phyloP scores from a whole-genome alignment of 2,888 invertebrate genomes.

The Heteromyza rotundicornis region DNA sequence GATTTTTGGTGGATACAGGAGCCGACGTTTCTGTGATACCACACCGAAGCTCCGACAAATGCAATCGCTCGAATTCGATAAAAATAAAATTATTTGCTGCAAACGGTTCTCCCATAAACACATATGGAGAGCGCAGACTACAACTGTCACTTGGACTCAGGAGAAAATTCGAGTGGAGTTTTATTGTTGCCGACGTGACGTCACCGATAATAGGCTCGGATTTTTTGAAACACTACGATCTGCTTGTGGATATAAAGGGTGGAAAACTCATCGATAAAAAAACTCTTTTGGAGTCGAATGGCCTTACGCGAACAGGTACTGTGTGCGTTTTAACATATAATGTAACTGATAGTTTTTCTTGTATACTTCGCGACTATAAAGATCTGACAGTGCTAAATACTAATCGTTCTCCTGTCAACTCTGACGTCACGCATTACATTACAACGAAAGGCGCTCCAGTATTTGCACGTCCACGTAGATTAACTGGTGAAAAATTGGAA shows the following conservation, averaged over 20 bases:
- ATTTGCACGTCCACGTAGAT: constrained; percentile 15
- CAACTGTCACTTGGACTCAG: too few species aligned
- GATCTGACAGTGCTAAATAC: neutral
- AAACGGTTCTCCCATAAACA: constrained; percentile 14
- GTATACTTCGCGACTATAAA: neutral
- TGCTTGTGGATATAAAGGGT: constrained; percentile 16
- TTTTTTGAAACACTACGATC: constrained; percentile 17
- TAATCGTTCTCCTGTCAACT: neutral
- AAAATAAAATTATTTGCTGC: constrained; percentile 8
- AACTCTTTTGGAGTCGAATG: neutral
- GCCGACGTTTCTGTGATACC: constrained; percentile 30
- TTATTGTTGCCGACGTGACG: constrained; percentile 20
- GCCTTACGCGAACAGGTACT: neutral
- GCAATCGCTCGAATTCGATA: neutral
- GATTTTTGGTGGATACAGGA: neutral
- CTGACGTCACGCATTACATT: constrained; percentile 14
- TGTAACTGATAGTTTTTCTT: neutral
- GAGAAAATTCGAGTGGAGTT: constrained; percentile 23
- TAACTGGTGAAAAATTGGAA: constrained; percentile 22
- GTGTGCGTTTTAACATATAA: neutral
- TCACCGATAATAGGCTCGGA: constrained; percentile 21
- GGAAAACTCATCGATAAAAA: constrained; percentile 9
- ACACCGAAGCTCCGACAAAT: constrained; percentile 2
- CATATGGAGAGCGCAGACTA: too few species aligned
- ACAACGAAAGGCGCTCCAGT: constrained; percentile 24